Conservation (phyloP, 2,797 vertebrate genomes). For the Paguma larvata region DNA sequence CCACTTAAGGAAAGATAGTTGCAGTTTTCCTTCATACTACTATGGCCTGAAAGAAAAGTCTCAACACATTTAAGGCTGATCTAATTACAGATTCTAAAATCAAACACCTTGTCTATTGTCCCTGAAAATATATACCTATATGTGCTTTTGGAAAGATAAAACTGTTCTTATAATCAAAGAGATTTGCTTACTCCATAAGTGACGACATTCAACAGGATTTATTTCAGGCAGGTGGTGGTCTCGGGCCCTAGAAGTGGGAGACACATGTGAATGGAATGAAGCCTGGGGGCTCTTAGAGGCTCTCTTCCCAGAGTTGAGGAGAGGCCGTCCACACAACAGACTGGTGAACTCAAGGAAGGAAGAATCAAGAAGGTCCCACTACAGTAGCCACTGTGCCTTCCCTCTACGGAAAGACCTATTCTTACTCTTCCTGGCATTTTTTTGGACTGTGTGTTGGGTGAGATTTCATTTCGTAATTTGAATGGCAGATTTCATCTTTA, state of each 20-base stretch:
- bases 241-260: not conserved
- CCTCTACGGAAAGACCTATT: not conserved
- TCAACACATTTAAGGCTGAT: not conserved
- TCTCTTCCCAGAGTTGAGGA: not conserved
- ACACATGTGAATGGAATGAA: not conserved
- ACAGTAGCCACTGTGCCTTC: not conserved
- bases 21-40: not conserved
- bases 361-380: not conserved
- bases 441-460: not conserved
- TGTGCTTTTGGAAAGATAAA: not conserved
- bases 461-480: not conserved
- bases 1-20: not conserved
- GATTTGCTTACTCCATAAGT: not conserved
- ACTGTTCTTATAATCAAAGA: not conserved
- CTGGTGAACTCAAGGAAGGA: not conserved
- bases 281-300: not conserved
- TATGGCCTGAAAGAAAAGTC: not conserved
- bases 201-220: not conserved
- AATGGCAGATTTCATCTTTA: not conserved
- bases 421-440: not conserved
- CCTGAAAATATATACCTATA: not conserved
- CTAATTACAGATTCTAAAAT: not conserved
- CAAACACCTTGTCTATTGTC: not conserved
- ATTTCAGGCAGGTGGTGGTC: not conserved
- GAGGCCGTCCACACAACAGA: not conserved